phyloP scores from a whole-genome alignment of 2,888 invertebrate genomes.

The Tetramorium bicarinatum region DNA sequence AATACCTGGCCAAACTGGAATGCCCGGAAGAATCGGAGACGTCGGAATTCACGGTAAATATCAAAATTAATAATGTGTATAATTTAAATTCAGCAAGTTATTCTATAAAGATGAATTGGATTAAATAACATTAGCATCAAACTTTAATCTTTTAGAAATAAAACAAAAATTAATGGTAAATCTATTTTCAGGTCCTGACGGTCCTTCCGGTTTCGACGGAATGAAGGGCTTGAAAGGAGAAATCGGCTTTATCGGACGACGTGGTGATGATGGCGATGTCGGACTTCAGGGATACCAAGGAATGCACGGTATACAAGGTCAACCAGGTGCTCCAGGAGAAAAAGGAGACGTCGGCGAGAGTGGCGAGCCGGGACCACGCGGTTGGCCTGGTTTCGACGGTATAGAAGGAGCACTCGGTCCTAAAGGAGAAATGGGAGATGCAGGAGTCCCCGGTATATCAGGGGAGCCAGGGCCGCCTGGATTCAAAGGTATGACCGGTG shows the following conservation, averaged over 20 bases:
- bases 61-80: background rate
- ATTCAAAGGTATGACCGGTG: conserved; percentile 88
- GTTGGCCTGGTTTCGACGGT: conserved; percentile 88
- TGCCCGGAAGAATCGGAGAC: conserved; percentile 83
- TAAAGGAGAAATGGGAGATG: conserved; percentile 92
- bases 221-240: conserved; percentile 85
- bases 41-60: conserved; percentile 80
- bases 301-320: conserved; percentile 86
- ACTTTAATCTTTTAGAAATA: background rate
- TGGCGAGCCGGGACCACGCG: conserved; percentile 89
- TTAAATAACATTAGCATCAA: background rate
- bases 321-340: conserved; percentile 88
- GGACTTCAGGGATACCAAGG: conserved; percentile 86
- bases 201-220: conserved; percentile 81
- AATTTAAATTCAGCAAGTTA: background rate
- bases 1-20: conserved; percentile 87
- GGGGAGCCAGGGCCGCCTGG: conserved; percentile 90
- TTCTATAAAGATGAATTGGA: background rate
- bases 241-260: conserved; percentile 83
- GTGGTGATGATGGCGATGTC: conserved; percentile 85
- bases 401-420: conserved; percentile 86
- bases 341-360: conserved; percentile 86
- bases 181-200: conserved; percentile 79
- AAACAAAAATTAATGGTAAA: conserved; percentile 2
- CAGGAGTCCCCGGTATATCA: conserved; percentile 90